Evolutionary conservation across 2,113 vertebrate species (phyloP), one percentile per base, ranked within the genome.

Genomic region (Suncus etruscus): DNA sequence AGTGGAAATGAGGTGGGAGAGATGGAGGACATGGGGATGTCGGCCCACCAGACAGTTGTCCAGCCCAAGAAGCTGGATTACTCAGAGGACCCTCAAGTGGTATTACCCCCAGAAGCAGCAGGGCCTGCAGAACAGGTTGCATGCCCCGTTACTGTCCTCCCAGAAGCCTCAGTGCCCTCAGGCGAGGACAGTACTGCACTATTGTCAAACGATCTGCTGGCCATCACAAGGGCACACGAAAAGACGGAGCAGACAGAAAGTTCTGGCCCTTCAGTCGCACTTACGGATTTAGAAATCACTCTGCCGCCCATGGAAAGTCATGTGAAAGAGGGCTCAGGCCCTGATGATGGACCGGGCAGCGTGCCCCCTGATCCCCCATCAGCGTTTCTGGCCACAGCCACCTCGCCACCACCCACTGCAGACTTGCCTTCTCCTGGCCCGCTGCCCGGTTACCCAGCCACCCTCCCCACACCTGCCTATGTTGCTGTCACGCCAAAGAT

Each of bases 401-500:
- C 99, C 95, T 97, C 93, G 0, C 94, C 97, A 32, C 74, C 97
- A 4, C 97, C 98, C 75, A 98, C 98, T 24, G 90, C 98, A 0
- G 99, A 98, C 94, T 85, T 96, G 94, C 97, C 98, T 81, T 97
- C 98, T 0, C 98, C 98, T 16, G 98, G 98, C 1, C 24, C 92
- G 27, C 91, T 96, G 91, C 98, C 96, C 3, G 90, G 94, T 25
- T 97, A 95, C 91, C 93, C 97, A n/a, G 90, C 97, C 25, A 29
- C 95, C 12, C 95, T 96, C 97, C 98, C 73, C 94, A 97, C 97
- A 77, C 76, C 97, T 95, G 97, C 98, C 0, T 98, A 98, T 82
- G 96, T 99, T 95, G 97, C 98, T 15, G 97, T 99, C 93, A 98
- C 98, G 92, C 99, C 98, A 92, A 99, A 99, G 97, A 99, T 99